Conservation (phyloP, 2,797 vertebrate genomes). For the Chelmon rostratus region DNA sequence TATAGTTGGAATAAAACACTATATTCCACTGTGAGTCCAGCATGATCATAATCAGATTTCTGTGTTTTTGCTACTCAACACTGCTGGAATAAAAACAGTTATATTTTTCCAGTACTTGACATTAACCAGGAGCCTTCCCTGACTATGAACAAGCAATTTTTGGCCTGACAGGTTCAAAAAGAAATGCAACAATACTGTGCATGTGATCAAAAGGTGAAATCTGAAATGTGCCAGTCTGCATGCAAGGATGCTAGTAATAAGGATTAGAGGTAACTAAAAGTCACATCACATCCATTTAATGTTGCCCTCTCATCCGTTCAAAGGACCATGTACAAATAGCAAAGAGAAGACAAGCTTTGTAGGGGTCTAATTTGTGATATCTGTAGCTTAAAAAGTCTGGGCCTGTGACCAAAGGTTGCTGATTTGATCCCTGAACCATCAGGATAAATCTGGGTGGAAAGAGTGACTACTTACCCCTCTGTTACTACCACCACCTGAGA, state of each 20-base stretch:
- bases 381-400: not conserved
- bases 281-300: not conserved
- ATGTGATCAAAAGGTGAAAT: slow-evolving; percentile 19
- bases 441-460: not conserved
- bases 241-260: not conserved
- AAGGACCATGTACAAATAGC: not conserved
- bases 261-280: not conserved
- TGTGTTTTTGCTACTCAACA: not conserved
- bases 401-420: not conserved
- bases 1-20: not conserved
- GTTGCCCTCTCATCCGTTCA: not conserved
- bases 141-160: slow-evolving; percentile 33
- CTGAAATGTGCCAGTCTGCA: slow-evolving; percentile 1
- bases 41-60: not conserved
- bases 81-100: slow-evolving; percentile 41
- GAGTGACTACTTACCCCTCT: not conserved
- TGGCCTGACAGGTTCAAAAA: slow-evolving; percentile 6
- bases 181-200: slow-evolving; percentile 16
- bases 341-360: slow-evolving; percentile 21
- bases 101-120: not conserved
- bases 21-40: slow-evolving; percentile 16
- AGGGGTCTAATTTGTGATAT: not conserved
- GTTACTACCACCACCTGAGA: not conserved
- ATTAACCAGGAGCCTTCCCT: slow-evolving; percentile 8
- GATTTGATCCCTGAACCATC: not conserved